Evolutionary conservation across 2,888 invertebrate species (phyloP).

Genomic region (Epinotia ramella): DNA sequence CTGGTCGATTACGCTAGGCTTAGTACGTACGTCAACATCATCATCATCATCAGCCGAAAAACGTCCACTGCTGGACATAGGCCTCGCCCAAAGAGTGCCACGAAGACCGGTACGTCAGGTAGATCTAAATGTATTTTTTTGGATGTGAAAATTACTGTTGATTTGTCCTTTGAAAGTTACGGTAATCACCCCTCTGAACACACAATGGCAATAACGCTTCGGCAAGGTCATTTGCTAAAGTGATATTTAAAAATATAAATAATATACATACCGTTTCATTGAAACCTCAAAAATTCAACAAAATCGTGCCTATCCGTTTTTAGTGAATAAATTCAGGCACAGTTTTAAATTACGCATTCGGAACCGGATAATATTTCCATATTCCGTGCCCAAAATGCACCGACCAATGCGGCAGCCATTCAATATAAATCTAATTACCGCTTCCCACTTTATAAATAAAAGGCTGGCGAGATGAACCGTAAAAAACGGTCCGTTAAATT

Average conservation of each 20-base stretch:
- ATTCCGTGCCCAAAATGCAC: not conserved
- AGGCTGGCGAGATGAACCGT: constrained; percentile 10
- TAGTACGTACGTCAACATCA: no score
- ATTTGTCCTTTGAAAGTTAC: no score
- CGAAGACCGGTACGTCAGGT: no score
- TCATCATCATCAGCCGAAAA: no score
- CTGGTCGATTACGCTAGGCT: no score
- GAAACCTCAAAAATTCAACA: not conserved
- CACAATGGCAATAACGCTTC: no score
- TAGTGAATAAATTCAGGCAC: not conserved
- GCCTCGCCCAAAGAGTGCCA: no score
- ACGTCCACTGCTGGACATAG: no score
- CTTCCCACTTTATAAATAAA: constrained; percentile 35
- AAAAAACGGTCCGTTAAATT: constrained; percentile 31
- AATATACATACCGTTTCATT: not conserved
- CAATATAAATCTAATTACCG: constrained; percentile 37
- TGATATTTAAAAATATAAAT: not conserved
- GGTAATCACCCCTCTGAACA: no score
- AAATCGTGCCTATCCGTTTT: not conserved
- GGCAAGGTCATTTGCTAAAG: not conserved
- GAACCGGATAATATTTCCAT: constrained; percentile 4
- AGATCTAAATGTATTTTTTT: no score
- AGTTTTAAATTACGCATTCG: not conserved
- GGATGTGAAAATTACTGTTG: no score
- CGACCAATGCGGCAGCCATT: constrained; percentile 1